These are phyloP conservation scores for Lucinisca nassula DNA, from an alignment of 2,888 invertebrate genomes.

Conservation along the genomic window DNA sequence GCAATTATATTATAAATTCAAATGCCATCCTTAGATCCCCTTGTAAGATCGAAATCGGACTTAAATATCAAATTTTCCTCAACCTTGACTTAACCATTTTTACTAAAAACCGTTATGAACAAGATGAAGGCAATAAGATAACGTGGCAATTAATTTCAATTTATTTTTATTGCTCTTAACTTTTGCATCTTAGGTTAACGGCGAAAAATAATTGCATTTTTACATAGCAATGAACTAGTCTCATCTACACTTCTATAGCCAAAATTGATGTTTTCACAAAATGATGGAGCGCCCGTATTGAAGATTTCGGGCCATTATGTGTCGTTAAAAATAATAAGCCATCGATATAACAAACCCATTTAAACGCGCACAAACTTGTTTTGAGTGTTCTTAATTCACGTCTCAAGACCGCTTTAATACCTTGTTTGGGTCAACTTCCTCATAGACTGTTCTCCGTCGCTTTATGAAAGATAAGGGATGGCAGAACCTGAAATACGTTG, in stretches of 20 bases:
- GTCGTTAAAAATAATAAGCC: background rate
- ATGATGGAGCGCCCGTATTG: background rate
- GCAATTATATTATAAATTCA: background rate
- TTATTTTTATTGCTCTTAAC: background rate
- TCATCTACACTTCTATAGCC: background rate
- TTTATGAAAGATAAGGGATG: background rate
- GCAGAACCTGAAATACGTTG: background rate
- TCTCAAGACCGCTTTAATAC: background rate
- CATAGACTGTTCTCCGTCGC: background rate
- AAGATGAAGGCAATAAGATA: background rate
- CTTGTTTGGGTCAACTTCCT: background rate
- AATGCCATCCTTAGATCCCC: background rate
- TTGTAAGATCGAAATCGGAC: background rate
- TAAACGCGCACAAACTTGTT: background rate
- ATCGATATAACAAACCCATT: constrained; percentile 1
- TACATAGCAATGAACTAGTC: background rate
- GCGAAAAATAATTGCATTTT: background rate
- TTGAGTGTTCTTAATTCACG: background rate
- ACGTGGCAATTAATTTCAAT: background rate
- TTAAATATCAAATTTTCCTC: constrained; percentile 10
- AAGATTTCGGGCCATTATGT: background rate
- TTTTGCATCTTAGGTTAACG: background rate
- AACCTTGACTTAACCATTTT: background rate
- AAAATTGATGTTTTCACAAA: background rate
- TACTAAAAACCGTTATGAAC: background rate